Base-by-base conservation (phyloP, 2,888 invertebrate species). In the Strigamia crassipes region DNA sequence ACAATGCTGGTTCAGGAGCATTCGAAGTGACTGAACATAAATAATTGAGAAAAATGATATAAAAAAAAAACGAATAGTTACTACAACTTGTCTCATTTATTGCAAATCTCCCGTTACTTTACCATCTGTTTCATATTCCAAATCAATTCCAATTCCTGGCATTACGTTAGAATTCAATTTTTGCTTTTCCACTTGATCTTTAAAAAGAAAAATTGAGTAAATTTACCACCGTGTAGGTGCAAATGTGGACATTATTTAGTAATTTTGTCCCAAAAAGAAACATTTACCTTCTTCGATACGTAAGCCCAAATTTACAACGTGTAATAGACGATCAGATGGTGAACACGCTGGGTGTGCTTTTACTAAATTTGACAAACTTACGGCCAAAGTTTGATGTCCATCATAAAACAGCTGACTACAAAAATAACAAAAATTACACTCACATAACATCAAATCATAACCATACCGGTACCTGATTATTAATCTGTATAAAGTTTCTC, bases 1-100 rank as follows among this genome's bases (percentile, higher is more conserved):
- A 99, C 12, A 96, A 92, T 0, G 97, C 96, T 0, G 98, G 98
- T 87, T 99, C 99, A 0, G 99, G 97, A 0, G 99, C 97, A 18
- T 96, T 91, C 0, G 94, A 93, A 8, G 94, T 94, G 0, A 96
- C 94, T 88, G 84, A 51, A 86, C 38, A 38, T 2, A 79, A 78
- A 56, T 27, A n/a, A 18, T 21, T 27, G 27, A 27, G 3, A 27
- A 27, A 27, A 27, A 27, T 27, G 3, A 27, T 3, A 27, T 27
- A 27, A 1, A 79, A 80, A 6, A 1, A 23, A 66, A 5, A 27
- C 2, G 10, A 27, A n/a, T 31, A 23, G 31, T 10, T 27, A 46
- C 4, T 6, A 6, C 23, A 8, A 46, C n/a, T 51, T 46, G 46
- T 23, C 23, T 21, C 9, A 2, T 9, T 31, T 18, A 8, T 79